Evolutionary conservation across 1,140 invertebrate species (phyloP).

Genomic region (Physella acuta): DNA sequence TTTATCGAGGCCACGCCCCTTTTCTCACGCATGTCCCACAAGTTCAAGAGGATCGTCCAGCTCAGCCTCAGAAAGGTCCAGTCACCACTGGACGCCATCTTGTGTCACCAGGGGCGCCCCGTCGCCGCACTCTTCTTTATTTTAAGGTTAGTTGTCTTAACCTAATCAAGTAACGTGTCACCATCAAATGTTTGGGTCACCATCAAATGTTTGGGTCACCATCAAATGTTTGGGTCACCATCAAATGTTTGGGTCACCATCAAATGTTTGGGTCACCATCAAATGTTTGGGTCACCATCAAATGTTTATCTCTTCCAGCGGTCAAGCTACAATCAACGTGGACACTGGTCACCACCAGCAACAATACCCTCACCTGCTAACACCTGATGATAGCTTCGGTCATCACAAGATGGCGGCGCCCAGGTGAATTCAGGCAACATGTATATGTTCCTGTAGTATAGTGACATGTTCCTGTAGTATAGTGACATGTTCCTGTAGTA

Average conservation of each 20-base stretch:
- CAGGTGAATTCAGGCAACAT: conserved; percentile 40
- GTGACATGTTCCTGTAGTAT: too few species aligned
- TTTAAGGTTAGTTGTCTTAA: conserved; percentile 44
- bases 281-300: too few species aligned
- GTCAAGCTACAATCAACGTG: conserved; percentile 49
- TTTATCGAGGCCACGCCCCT: conserved; percentile 53
- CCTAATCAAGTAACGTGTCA: too few species aligned
- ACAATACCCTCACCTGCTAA: conserved; percentile 51
- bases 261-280: too few species aligned
- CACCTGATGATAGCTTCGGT: conserved; percentile 47
- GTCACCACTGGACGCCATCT: conserved; percentile 38
- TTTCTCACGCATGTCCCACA: conserved; percentile 47
- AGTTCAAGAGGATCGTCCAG: conserved; percentile 51
- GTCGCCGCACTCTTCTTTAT: conserved; percentile 46
- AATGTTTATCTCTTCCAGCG: too few species aligned
- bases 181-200: too few species aligned
- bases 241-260: too few species aligned
- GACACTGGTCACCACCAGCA: conserved; percentile 48
- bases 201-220: too few species aligned
- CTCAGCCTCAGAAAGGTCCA: conserved; percentile 48
- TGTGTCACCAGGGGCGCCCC: conserved; percentile 45
- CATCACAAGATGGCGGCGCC: conserved; percentile 48
- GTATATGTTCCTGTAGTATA: too few species aligned
- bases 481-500: too few species aligned
- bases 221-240: too few species aligned